Conservation (phyloP, 2,888 invertebrate species). For the Silvanus unidentatus region DNA sequence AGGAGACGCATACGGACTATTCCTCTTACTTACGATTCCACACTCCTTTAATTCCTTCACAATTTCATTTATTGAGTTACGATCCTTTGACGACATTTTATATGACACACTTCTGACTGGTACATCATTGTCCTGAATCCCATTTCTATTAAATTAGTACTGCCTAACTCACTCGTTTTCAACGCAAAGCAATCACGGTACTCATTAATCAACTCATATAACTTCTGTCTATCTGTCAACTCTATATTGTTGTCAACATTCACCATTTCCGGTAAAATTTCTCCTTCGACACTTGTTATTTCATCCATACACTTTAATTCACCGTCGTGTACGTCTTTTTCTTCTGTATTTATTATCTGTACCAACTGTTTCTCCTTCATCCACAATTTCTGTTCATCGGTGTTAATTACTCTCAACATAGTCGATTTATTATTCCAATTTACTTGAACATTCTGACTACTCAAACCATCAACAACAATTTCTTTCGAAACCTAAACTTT, state of each 20-base stretch:
- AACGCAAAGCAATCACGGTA: conserved; percentile 12
- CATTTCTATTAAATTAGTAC: conserved; percentile 10
- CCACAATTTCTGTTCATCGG: conserved; percentile 4
- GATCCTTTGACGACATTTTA: conserved; percentile 8
- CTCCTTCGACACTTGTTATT: not conserved
- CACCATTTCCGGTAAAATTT: not conserved
- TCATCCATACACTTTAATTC: too few species aligned
- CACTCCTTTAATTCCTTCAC: conserved; percentile 10
- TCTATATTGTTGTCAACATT: not conserved
- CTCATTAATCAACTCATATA: conserved; percentile 9
- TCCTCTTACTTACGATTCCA: conserved; percentile 12
- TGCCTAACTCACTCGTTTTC: conserved; percentile 12
- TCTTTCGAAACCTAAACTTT: not conserved
- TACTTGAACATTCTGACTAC: not conserved
- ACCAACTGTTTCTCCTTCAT: too few species aligned
- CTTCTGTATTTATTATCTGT: too few species aligned
- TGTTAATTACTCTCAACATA: conserved; percentile 5
- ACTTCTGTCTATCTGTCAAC: not conserved
- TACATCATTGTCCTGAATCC: conserved; percentile 12
- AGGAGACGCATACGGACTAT: conserved; percentile 14
- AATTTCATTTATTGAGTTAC: conserved; percentile 9
- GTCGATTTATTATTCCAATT: not conserved
- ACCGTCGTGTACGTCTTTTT: too few species aligned
- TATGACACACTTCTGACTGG: conserved; percentile 13
- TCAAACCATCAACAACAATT: not conserved